These are phyloP conservation scores for Crypturellus undulatus DNA, from an alignment of 2,113 vertebrate species.

Conservation along the genomic window DNA sequence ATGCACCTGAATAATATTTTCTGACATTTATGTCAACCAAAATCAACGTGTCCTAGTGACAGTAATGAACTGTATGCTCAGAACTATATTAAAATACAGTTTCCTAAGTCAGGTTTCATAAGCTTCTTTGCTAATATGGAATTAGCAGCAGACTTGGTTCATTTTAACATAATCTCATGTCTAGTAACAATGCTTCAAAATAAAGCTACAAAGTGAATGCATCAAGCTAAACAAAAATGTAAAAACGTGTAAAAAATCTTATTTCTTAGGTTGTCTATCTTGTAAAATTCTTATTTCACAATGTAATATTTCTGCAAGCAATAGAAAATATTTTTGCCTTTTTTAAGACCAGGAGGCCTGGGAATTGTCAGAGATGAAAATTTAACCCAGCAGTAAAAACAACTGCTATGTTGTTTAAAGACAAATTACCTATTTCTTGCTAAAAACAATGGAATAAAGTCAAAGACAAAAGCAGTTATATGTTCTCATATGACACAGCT, in stretches of 20 bases:
- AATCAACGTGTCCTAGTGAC: slow-evolving; percentile 26
- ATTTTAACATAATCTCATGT: neutral
- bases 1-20: slow-evolving; percentile 72
- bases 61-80: slow-evolving; percentile 61
- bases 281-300: neutral
- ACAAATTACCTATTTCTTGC: neutral
- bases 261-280: neutral
- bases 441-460: neutral
- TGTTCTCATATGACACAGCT: neutral
- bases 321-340: neutral
- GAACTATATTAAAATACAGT: slow-evolving; percentile 57
- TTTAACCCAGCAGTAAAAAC: neutral
- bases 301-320: neutral
- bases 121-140: neutral
- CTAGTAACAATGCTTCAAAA: neutral
- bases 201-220: neutral
- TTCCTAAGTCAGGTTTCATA: neutral
- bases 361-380: neutral
- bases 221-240: neutral
- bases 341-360: neutral
- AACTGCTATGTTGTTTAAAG: neutral
- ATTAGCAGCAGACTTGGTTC: neutral
- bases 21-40: slow-evolving; percentile 77
- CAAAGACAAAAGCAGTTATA: neutral
- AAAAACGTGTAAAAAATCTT: neutral